These are phyloP conservation scores for Wasmannia auropunctata DNA, from an alignment of 1,140 invertebrate species.

Conservation along the genomic window DNA sequence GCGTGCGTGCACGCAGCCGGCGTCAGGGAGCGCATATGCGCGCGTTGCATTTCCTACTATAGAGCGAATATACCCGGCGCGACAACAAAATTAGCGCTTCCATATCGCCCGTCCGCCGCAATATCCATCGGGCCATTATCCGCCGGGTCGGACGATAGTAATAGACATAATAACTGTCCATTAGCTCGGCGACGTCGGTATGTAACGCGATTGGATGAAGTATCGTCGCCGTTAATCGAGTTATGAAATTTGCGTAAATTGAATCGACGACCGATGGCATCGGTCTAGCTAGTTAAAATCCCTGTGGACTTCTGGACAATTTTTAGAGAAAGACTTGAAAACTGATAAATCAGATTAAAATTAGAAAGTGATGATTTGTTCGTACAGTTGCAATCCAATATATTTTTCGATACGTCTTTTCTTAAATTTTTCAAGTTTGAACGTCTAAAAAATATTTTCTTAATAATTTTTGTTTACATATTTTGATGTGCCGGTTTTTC, in stretches of 20 bases:
- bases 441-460: not conserved
- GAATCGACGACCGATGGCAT: not conserved
- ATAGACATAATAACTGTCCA: slow-evolving; percentile 52
- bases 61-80: not conserved
- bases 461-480: not conserved
- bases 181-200: slow-evolving; percentile 15
- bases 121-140: slow-evolving; percentile 46
- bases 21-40: slow-evolving; percentile 9
- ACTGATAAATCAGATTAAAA: too few species aligned
- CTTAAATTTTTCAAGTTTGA: not conserved
- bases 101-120: slow-evolving; percentile 8
- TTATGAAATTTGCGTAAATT: slow-evolving; percentile 50
- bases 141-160: slow-evolving; percentile 22
- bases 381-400: not conserved
- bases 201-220: slow-evolving; percentile 35
- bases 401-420: not conserved
- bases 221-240: slow-evolving; percentile 53
- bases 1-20: not conserved
- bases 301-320: not conserved
- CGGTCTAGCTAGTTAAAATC: slow-evolving; percentile 10
- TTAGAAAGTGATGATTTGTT: not conserved
- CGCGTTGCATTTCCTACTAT: slow-evolving; percentile 28
- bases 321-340: not conserved
- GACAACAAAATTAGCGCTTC: slow-evolving; percentile 44
- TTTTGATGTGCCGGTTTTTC: not conserved